Conservation (phyloP, 2,888 invertebrate genomes). For the Drosophila helvetica region DNA sequence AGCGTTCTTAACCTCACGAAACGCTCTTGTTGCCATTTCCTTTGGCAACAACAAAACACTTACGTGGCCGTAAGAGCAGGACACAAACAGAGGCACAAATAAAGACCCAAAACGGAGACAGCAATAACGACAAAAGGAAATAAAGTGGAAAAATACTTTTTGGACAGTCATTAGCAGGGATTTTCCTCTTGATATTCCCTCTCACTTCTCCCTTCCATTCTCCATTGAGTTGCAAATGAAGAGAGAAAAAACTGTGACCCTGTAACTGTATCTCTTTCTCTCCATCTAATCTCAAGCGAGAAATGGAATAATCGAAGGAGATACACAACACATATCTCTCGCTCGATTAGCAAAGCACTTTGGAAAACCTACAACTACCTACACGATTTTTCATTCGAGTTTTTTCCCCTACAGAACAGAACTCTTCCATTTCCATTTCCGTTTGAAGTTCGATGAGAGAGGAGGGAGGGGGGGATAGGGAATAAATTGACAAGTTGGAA, state of each 20-base stretch:
- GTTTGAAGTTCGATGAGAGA: conserved; percentile 39
- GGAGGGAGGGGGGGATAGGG: background rate
- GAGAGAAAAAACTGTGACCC: conserved; percentile 18
- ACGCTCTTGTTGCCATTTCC: no score
- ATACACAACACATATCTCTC: background rate
- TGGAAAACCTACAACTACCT: conserved; percentile 5
- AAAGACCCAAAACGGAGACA: conserved; percentile 25
- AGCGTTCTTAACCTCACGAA: background rate
- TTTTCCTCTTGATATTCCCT: conserved; percentile 4
- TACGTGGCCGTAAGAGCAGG: background rate
- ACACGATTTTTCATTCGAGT: conserved; percentile 23
- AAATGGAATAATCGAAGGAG: background rate
- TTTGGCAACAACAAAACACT: no score
- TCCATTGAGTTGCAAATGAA: background rate
- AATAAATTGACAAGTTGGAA: conserved; percentile 26
- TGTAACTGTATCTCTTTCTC: conserved; percentile 7
- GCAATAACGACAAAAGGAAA: conserved; percentile 37
- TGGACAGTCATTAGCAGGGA: conserved; percentile 45
- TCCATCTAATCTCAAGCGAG: conserved; percentile 21
- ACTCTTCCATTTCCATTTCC: conserved; percentile 69
- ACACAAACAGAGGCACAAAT: conserved; percentile 16
- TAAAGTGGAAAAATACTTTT: conserved; percentile 45
- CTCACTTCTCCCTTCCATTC: background rate
- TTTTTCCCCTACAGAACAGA: conserved; percentile 19
- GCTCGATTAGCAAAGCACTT: conserved; percentile 29